Conservation (phyloP, 2,797 vertebrate genomes). For the Phalloptychus januarius region DNA sequence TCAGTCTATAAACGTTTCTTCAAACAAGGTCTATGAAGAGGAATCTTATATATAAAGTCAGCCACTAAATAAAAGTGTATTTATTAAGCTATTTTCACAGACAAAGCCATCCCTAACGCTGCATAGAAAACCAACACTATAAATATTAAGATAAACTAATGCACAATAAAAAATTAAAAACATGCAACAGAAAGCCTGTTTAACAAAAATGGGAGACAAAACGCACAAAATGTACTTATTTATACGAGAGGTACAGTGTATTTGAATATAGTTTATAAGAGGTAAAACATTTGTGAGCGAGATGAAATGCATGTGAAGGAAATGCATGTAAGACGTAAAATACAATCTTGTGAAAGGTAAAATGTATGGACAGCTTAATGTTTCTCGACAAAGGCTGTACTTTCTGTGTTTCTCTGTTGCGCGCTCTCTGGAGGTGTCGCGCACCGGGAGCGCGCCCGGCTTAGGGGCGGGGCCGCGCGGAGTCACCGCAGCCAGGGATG, state of each 20-base stretch:
- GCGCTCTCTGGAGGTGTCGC: neutral
- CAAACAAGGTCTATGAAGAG: too few species aligned
- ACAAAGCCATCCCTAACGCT: neutral
- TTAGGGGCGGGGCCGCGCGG: constrained; percentile 72
- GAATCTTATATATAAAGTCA: too few species aligned
- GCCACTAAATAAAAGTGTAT: too few species aligned
- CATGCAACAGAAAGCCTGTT: neutral
- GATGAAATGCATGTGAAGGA: neutral
- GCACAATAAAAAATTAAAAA: neutral
- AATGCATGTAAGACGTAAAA: neutral
- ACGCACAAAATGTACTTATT: neutral
- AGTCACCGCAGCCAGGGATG: constrained; percentile 65
- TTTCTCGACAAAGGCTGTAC: neutral
- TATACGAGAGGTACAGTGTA: neutral
- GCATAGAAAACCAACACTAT: neutral
- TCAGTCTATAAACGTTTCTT: too few species aligned
- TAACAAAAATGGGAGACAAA: neutral
- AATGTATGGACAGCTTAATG: neutral
- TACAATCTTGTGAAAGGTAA: neutral
- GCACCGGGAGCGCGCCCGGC: constrained; percentile 47
- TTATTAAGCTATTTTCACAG: neutral
- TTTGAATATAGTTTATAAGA: neutral
- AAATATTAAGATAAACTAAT: neutral
- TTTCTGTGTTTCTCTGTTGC: neutral
- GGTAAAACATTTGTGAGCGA: neutral